A percentile compares a stretch with the other conserved stretches of the same genome.
Conservation (phyloP, 2,113 vertebrate genomes). For the Anas platyrhynchos region DNA sequence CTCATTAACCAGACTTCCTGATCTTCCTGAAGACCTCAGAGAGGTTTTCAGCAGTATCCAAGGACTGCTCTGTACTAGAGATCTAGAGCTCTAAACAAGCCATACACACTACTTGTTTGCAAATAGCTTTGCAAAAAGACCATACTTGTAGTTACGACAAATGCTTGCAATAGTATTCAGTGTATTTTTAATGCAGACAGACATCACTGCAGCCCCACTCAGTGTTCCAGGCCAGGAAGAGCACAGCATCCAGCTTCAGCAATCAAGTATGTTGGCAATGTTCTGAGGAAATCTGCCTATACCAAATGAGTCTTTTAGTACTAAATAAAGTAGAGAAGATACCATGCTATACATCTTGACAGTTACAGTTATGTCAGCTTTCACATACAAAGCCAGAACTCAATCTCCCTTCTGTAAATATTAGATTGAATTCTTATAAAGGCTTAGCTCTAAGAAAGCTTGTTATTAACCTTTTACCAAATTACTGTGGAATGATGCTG, state of each 20-base stretch:
- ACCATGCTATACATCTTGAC: not conserved
- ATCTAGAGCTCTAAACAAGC: not conserved
- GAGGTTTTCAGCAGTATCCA: not conserved
- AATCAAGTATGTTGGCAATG: no score
- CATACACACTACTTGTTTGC: not conserved
- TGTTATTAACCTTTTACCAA: not conserved
- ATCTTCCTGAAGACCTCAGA: no score
- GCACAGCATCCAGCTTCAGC: not conserved
- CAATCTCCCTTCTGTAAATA: not conserved
- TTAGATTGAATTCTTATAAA: not conserved
- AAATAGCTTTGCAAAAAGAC: not conserved
- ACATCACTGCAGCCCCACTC: not conserved
- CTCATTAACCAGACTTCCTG: not conserved
- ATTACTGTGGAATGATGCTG: not conserved
- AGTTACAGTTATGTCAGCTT: not conserved
- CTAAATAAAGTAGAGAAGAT: not conserved
- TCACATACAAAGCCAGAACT: not conserved
- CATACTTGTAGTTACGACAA: not conserved
- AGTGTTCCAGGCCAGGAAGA: not conserved
- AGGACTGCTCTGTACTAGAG: not conserved
- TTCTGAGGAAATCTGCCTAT: not conserved
- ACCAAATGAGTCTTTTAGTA: not conserved
- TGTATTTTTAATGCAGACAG: not conserved
- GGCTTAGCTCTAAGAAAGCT: not conserved
- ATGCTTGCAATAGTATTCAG: not conserved